These are phyloP conservation scores for Xanthorhoe spadicearia DNA, from an alignment of 2,888 invertebrate genomes.

Conservation along the genomic window DNA sequence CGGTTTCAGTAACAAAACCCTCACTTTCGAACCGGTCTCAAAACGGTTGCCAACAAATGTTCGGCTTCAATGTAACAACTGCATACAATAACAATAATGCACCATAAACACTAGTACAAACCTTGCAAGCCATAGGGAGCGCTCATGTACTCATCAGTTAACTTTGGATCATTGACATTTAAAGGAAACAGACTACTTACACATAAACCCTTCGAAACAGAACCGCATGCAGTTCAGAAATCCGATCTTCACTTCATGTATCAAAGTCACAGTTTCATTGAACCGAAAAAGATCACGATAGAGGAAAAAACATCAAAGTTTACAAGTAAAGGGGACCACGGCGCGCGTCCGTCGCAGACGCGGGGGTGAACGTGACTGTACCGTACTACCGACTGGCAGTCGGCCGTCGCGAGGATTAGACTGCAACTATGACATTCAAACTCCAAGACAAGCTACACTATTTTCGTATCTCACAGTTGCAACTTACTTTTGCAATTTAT, in stretches of 20 bases:
- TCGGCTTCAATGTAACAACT: constrained; percentile 24
- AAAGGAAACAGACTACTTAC: constrained; percentile 45
- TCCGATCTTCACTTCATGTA: constrained; percentile 52
- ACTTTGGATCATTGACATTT: constrained; percentile 28
- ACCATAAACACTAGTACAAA: background rate
- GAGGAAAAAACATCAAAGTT: constrained; percentile 26
- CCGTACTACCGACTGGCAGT: constrained; percentile 47
- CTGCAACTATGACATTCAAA: constrained; percentile 51
- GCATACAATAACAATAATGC: constrained; percentile 4
- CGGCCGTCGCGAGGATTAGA: constrained; percentile 51
- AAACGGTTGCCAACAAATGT: constrained; percentile 52
- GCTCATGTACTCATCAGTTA: constrained; percentile 27
- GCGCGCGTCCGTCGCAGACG: constrained; percentile 64
- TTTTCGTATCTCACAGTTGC: constrained; percentile 12
- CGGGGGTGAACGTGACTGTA: constrained; percentile 64
- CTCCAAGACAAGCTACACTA: constrained; percentile 31
- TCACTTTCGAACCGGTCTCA: constrained; percentile 77
- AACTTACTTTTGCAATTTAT: constrained; percentile 13
- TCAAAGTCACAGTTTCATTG: constrained; percentile 49
- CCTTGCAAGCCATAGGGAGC: constrained; percentile 9
- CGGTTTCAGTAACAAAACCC: constrained; percentile 72
- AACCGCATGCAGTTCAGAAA: constrained; percentile 43
- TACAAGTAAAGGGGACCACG: constrained; percentile 27
- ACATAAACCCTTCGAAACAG: constrained; percentile 42
- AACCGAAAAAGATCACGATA: constrained; percentile 34